Evolutionary conservation across 37 sponge, comb jelly and placozoan genomes (phyloP).

Genomic region (Haliclona indistincta): DNA sequence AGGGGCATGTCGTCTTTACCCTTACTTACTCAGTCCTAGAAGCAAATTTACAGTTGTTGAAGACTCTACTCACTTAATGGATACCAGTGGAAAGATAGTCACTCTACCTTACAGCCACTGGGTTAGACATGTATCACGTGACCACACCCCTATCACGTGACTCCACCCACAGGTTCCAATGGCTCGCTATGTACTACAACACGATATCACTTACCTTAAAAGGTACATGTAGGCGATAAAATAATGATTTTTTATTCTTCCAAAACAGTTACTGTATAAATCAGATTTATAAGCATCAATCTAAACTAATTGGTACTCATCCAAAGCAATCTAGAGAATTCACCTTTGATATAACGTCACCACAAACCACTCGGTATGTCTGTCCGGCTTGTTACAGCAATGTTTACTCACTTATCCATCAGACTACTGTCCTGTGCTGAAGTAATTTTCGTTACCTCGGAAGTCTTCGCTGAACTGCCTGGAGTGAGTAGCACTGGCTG

Average conservation of each 20-base stretch:
- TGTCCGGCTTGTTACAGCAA: neutral
- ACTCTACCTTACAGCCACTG: slow-evolving; percentile 66
- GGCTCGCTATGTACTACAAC: slow-evolving; percentile 63
- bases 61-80: slow-evolving; percentile 47
- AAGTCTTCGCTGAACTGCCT: slow-evolving; percentile 65
- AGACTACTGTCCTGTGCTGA: slow-evolving; percentile 83
- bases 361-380: slow-evolving; percentile 28
- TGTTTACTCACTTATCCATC: neutral
- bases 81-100: slow-evolving; percentile 63
- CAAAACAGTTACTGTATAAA: too few relatives aligned
- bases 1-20: too few relatives aligned
- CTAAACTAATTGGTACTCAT: slow-evolving; percentile 49
- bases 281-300: slow-evolving; percentile 9
- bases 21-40: too few relatives aligned
- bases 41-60: too few relatives aligned
- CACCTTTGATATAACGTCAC: slow-evolving; percentile 83
- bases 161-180: slow-evolving; percentile 54
- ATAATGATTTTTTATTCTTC: neutral
- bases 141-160: too few relatives aligned
- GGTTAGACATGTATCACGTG: slow-evolving; percentile 22
- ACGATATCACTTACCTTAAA: slow-evolving; percentile 77
- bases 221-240: slow-evolving; percentile 41
- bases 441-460: slow-evolving; percentile 67
- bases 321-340: slow-evolving; percentile 70
- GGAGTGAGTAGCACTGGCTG: too few relatives aligned